Evolutionary conservation across 2,888 invertebrate genomes (phyloP), one percentile per base, ranked within the genome.

Genomic region (Metopia argyrocephala): DNA sequence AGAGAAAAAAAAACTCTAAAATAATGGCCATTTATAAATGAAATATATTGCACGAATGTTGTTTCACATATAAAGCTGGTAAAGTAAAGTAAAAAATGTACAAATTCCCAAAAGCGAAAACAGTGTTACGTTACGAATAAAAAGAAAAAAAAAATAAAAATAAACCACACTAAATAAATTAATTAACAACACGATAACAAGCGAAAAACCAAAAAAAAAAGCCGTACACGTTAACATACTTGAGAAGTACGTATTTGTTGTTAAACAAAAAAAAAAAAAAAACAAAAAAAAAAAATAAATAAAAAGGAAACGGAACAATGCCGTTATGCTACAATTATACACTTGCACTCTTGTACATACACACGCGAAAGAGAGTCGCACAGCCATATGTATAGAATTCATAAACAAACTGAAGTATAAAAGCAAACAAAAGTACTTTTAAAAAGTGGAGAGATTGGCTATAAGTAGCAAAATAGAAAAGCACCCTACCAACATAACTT

Each of bases 121-220:
- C 54, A 59, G 45, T 15, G 38, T 38, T 12, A 38, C 12, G n/a
- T n/a, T n/a, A 38, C 9, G 15, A 38, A 38, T 15, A 38, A 38
- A 38, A 38, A 38, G 15, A 2, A 2, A 12, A 12, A 38, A 38
- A 38, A 18, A 52, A 31, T 1, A 31, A 31, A 31, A 38, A 38
- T 12, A 12, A 86, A 86, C 86, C 86, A 83, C 86, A 87, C 85
- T 86, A 86, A 87, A 87, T 87, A 87, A 87, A 87, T 87, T 86
- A 87, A 87, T 87, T 87, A 87, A 87, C 86, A 86, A 86, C 87
- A 86, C 84, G 85, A 85, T 85, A 85, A 84, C 78, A 79, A 84
- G 71, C 28, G 31, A 73, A 73, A 66, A 73, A 66, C n/a, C n/a
- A n/a, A n/a, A n/a, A n/a, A n/a, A n/a, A n/a, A n/a, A n/a, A n/a